Evolutionary conservation across 2,113 vertebrate species (phyloP), one percentile per base, ranked within the genome.

Genomic region (Archocentrus centrarchus): DNA sequence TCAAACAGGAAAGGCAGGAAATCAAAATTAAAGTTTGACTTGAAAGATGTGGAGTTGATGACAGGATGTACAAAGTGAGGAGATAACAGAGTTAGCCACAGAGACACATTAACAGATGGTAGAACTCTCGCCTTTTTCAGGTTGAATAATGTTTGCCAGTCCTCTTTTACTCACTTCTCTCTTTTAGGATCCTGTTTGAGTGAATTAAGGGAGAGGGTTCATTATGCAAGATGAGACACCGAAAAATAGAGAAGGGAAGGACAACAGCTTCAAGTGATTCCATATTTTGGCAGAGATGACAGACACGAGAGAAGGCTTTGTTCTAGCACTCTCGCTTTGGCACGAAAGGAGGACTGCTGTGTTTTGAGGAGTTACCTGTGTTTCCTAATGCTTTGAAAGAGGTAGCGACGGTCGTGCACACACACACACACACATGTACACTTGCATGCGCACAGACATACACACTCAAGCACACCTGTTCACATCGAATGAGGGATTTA

Each of bases 351-450:
- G 30, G 37, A 53, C 50, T 66, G 87, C 83, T 91, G 84, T 70
- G 80, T 86, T 88, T 76, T 78, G 47, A 91, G 80, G 79, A 88
- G 83, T 68, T 91, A 91, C 90, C 89, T 90, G 87, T 83, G 83
- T 89, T 88, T 88, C 64, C 83, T 89, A 39, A 80, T 77, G 85
- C 82, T 88, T 79, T 84, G 80, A 86, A 86, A 80, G 78, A 73
- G 37, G 35, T 35, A 30, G 75, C 0, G 4, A 27, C 32, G 50
- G 14, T 11, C 22, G 3, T 39, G 47, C 39, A 59, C 78, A 75
- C 76, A 18, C 7, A 53, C 32, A 11, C 58, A 57, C 41, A 3
- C 77, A 60, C 59, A 63, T n/a, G n/a, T 57, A 18, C 11, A 59
- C 7, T 59, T 11, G 27, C 27, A 62, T 80, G 75, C 75, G 20